Base-by-base conservation (phyloP, 2,113 vertebrate species). In the Sorex araneus region DNA sequence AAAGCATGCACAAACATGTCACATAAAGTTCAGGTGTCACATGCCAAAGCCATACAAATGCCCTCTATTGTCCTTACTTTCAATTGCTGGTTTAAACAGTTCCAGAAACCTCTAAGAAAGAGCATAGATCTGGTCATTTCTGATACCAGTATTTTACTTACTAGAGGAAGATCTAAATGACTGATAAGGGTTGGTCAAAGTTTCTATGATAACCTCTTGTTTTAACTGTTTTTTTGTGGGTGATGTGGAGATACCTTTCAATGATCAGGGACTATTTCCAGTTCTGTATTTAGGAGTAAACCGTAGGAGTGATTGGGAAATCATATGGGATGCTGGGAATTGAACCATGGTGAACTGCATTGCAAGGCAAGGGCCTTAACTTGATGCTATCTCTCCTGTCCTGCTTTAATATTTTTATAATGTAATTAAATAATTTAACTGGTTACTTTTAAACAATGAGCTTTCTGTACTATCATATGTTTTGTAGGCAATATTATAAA, bases 131-230 rank as follows among this genome's bases (percentile, higher is more conserved):
- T 87, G 54, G 40, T 84, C 64, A 81, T 77, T 87, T 89, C 83
- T 70, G 18, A 92, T 16, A 78, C 16, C n/a, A 78, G 81, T 66
- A 77, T 67, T 87, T 89, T 92, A 54, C 25, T 89, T 89, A 84
- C 32, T 79, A 54, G 40, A 40, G 32, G 90, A 90, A 94, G 40
- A 93, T 73, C n/a, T 94, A 87, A 21, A 1, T 86, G 74, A 88
- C 83, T 76, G 87, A 88, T 83, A 43, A 90, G 12, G 7, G 77
- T 57, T 87, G 40, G 13, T 67, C 36, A 78, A 69, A 23, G 12
- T 45, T 82, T 36, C 74, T 90, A 27, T 77, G 47, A 54, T 83
- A 54, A 86, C 32, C 54, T 79, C 63, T 85, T 81, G 4, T 92
- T 94, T 87, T 81, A 67, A 43, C 6, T 11, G 5, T 71, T 90